Base-by-base conservation (phyloP, 2,797 vertebrate species). In the Tachyglossus aculeatus region DNA sequence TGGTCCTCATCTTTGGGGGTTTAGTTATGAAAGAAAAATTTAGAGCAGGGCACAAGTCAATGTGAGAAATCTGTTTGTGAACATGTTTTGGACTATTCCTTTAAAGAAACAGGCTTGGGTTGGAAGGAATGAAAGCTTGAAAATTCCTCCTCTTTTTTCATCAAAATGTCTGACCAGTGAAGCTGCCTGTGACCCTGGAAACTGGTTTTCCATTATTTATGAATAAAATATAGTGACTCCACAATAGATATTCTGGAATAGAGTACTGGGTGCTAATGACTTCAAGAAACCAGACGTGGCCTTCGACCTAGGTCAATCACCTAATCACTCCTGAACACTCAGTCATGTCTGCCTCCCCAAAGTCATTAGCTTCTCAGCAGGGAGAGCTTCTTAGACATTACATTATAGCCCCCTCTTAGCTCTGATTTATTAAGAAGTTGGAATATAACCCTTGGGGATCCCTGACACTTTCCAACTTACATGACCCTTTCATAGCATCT, bases 361-460 rank as follows among this genome's bases (percentile, higher is more conserved):
- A 3, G 6, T 2, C 19, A 6, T 27, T 6, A 19, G 21, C 10
- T 18, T 38, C 22, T 57, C 1, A 1, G 34, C 4, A 8, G 34
- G 12, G 27, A 5, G 1, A 0, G 2, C 16, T 0, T 1, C 12
- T 14, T 1, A 2, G 11, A 0, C 1, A 25, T 13, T 18, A 4
- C 24, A 6, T 14, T 12, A 11, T 19, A 9, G 7, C 21, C 15
- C 36, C 50, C 27, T 4, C 10, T 27, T 19, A 21, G 15, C 50
- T n/a, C 9, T 44, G 50, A 11, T 25, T 13, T 31, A 16, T 40
- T 21, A 12, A 24, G 33, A 36, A 57, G 9, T 7, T 9, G 59
- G 43, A 14, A 5, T 11, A 4, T 9, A 2, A 5, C 24, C 8
- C 27, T 5, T 9, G 32, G 24, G 15, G 19, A 11, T 1, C 0